Percentiles rank a stretch among this genome's conserved stretches.
phyloP scores from a whole-genome alignment of 2,797 vertebrate genomes.

The Chelidonichthys spinosus region DNA sequence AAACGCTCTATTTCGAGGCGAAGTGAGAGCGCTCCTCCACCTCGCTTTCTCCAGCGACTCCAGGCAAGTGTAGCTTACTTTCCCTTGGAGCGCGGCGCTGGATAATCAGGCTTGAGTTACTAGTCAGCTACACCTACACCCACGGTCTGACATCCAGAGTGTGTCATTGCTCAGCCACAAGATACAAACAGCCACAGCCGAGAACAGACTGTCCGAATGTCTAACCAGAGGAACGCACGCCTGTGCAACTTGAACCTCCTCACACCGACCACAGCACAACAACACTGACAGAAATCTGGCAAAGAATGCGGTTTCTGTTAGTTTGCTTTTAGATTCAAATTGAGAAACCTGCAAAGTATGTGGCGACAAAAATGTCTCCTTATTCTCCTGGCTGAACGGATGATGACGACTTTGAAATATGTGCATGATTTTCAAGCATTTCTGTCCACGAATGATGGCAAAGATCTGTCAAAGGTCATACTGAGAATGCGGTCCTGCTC shows the following conservation, averaged over 20 bases:
- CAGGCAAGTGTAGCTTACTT: slow-evolving; percentile 64
- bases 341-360: neutral
- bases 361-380: neutral
- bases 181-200: slow-evolving; percentile 47
- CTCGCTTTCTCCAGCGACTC: slow-evolving; percentile 45
- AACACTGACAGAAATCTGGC: too few species aligned
- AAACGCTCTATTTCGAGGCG: slow-evolving; percentile 63
- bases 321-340: slow-evolving; percentile 8
- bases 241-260: slow-evolving; percentile 52
- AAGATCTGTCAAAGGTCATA: neutral
- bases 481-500: neutral
- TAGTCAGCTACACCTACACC: slow-evolving; percentile 53
- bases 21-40: slow-evolving; percentile 59
- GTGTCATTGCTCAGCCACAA: slow-evolving; percentile 49
- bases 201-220: slow-evolving; percentile 46
- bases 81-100: slow-evolving; percentile 43
- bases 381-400: neutral
- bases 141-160: slow-evolving; percentile 46
- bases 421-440: neutral
- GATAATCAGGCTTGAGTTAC: slow-evolving; percentile 71
- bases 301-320: neutral
- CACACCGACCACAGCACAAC: slow-evolving; percentile 37
- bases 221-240: slow-evolving; percentile 49
- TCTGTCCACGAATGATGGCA: neutral
- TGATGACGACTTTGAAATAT: neutral